Base-by-base conservation (phyloP, 2,797 vertebrate species). In the Cirrhinus mrigala region DNA sequence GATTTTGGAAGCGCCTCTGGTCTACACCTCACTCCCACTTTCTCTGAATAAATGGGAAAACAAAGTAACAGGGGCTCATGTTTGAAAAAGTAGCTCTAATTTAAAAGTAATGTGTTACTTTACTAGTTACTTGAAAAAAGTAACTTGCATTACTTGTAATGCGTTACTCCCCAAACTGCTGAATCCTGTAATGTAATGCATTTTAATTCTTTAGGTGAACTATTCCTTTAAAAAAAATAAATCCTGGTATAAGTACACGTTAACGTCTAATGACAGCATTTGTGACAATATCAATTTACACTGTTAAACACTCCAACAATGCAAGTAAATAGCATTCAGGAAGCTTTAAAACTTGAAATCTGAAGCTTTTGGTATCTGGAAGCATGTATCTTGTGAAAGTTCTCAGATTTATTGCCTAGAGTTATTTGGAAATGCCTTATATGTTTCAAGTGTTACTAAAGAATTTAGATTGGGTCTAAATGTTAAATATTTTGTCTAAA, bases 381-480 rank as follows among this genome's bases (percentile, higher is more conserved):
- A 37, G 33, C 18, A 75, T 52, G 10, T 12, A 6, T 33, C 16
- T 22, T 75, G 11, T 14, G 27, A 75, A 54, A 15, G 6, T 56
- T 22, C 14, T 56, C 50, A 37, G 24, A 74, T 75, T 22, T 54
- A 12, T 52, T 18, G 48, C 12, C 27, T 54, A 4, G 3, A 56
- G 74, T 9, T 76, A 56, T 56, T 29, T 76, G 29, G 18, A 37
- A 54, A 75, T 7, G 27, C 52, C 27, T 33, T 22, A 14, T 75
- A 33, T 3, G 11, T 33, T 22, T 8, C 44, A 8, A 54, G 11
- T 37, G 29, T 76, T 24, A 58, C 22, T 58, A 3, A 8, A 15
- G 37, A 24, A 78, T 78, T 60, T 60, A 27, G 37, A 60, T 60
- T 60, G 56, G 37, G n/a, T 60, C n/a, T 60, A 44, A 78, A 78